Evolutionary conservation across 2,113 vertebrate species (phyloP).

Genomic region (Semnopithecus entellus): DNA sequence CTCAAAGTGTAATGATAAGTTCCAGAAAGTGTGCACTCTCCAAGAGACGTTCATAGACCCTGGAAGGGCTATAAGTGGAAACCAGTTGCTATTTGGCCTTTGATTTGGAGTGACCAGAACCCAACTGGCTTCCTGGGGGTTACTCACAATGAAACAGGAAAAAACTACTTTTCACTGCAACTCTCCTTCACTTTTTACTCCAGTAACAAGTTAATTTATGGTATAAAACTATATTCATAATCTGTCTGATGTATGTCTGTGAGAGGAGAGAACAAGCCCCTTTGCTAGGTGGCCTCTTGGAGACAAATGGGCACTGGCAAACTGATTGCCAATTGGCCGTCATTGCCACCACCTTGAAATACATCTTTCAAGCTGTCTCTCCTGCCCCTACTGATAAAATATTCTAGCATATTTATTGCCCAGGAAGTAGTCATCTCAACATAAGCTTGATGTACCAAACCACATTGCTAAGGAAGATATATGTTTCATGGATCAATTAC

Average conservation of each 20-base stretch:
- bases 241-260: not conserved
- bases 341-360: conserved; percentile 38
- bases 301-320: conserved; percentile 55
- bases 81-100: conserved; percentile 28
- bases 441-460: conserved; percentile 49
- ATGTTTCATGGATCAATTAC: conserved; percentile 63
- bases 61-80: not conserved
- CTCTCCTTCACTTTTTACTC: conserved; percentile 23
- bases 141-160: conserved; percentile 39
- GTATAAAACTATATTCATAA: conserved; percentile 38
- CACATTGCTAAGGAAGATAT: conserved; percentile 59
- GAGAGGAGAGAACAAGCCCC: not conserved
- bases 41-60: not conserved
- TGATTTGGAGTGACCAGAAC: conserved; percentile 26
- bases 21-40: conserved; percentile 28
- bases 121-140: not conserved
- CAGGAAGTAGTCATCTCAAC: conserved; percentile 52
- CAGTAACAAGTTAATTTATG: conserved; percentile 30
- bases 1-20: not conserved
- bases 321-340: not conserved
- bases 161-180: not conserved
- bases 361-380: conserved; percentile 51
- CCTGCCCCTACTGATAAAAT: conserved; percentile 58
- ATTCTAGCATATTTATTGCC: conserved; percentile 62
- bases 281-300: conserved; percentile 45